These are phyloP conservation scores for Ochotona curzoniae DNA, from an alignment of 2,113 vertebrate genomes.

Conservation along the genomic window DNA sequence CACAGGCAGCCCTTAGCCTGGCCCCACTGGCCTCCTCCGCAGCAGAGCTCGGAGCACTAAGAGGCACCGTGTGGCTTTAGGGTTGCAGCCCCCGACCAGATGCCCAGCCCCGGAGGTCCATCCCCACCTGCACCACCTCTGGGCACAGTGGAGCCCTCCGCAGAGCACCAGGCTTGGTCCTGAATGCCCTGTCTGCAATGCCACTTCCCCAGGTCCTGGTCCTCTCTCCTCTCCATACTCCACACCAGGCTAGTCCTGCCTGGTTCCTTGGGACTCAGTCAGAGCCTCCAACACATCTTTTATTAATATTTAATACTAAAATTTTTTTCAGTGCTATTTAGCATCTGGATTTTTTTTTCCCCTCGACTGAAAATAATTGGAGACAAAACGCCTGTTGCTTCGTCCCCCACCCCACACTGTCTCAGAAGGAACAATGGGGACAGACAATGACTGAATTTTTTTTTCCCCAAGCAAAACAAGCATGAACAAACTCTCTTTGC, in stretches of 20 bases:
- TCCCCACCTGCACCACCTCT: neutral
- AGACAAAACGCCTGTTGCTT: constrained; percentile 72
- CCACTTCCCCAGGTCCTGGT: fast-evolving
- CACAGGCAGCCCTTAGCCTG: constrained; percentile 15
- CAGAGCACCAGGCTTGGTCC: neutral
- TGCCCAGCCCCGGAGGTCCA: neutral
- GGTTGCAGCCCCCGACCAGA: neutral
- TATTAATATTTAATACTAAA: constrained; percentile 70
- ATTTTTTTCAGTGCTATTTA: constrained; percentile 72
- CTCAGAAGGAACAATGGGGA: constrained; percentile 74
- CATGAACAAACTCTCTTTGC: neutral
- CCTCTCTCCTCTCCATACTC: neutral
- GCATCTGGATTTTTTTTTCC: constrained; percentile 71
- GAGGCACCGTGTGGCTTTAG: neutral
- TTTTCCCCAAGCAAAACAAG: constrained; percentile 27
- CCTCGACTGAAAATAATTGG: constrained; percentile 75
- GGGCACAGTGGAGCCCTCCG: neutral
- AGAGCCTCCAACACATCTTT: constrained; percentile 63
- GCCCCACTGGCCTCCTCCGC: neutral
- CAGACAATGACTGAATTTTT: constrained; percentile 42
- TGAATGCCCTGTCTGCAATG: neutral
- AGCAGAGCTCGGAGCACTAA: fast-evolving
- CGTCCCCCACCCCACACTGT: constrained; percentile 51
- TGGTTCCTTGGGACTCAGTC: neutral
- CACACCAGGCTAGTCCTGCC: neutral